Evolutionary conservation across 2,797 vertebrate genomes (phyloP).

Genomic region (Rhinoraja longicauda): DNA sequence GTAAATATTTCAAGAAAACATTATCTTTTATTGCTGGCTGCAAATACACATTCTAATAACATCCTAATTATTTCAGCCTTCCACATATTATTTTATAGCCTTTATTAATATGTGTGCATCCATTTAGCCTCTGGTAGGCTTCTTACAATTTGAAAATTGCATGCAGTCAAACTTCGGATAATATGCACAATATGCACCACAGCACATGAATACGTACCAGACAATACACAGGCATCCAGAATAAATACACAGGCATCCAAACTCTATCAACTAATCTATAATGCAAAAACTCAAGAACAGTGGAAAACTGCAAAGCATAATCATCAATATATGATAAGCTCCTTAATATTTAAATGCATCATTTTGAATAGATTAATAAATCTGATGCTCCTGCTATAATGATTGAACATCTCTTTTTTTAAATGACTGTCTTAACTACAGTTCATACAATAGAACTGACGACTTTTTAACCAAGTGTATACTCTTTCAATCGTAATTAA

Average conservation of each 20-base stretch:
- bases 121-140: neutral
- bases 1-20: neutral
- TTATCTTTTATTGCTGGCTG: neutral
- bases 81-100: slow-evolving; percentile 11
- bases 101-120: slow-evolving; percentile 30
- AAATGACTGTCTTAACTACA: neutral
- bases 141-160: slow-evolving; percentile 12
- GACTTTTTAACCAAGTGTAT: neutral
- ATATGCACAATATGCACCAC: neutral
- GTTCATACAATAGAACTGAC: neutral
- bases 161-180: slow-evolving; percentile 22
- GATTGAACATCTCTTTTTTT: neutral
- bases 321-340: slow-evolving; percentile 15
- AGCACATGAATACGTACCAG: slow-evolving; percentile 28
- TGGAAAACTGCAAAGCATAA: neutral
- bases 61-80: slow-evolving; percentile 27
- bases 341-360: slow-evolving; percentile 13
- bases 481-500: neutral
- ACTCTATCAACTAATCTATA: neutral
- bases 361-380: neutral
- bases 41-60: neutral
- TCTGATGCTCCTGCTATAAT: neutral
- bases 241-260: slow-evolving; percentile 12
- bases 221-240: neutral
- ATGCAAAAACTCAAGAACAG: slow-evolving; percentile 6